Conservation (phyloP, 1,140 invertebrate genomes). For the Maniola jurtina region DNA sequence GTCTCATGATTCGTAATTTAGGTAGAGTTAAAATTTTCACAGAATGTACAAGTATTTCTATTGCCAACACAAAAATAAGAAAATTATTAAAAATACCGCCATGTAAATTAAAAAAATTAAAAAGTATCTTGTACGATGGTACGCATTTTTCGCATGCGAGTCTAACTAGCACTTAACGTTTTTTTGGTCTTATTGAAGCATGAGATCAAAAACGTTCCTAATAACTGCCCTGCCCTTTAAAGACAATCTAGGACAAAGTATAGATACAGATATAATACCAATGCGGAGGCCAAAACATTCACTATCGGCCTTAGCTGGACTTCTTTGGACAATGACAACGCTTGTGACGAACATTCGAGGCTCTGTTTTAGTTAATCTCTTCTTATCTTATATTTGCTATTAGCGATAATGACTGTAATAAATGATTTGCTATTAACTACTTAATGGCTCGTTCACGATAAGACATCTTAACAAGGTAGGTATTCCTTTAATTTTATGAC, state of each 20-base stretch:
- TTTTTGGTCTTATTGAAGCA: too few species aligned
- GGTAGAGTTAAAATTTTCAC: too few species aligned
- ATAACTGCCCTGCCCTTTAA: constrained; percentile 7
- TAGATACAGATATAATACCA: constrained; percentile 27
- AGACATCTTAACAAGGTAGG: not conserved
- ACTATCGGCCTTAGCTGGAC: constrained; percentile 30
- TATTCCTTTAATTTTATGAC: not conserved
- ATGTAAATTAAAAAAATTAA: too few species aligned
- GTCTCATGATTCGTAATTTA: too few species aligned
- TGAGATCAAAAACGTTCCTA: not conserved
- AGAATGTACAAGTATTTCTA: too few species aligned
- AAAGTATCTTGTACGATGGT: too few species aligned
- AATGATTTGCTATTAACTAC: constrained; percentile 7
- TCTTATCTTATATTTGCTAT: not conserved
- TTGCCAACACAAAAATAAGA: too few species aligned
- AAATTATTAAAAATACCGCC: too few species aligned
- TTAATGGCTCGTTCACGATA: not conserved
- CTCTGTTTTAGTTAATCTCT: not conserved
- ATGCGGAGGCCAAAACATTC: constrained; percentile 59
- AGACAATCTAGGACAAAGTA: constrained; percentile 9
- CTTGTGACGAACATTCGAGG: not conserved
- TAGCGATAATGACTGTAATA: not conserved
- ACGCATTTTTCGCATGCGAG: too few species aligned
- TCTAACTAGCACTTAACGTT: too few species aligned
- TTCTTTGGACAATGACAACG: constrained; percentile 23